These are phyloP conservation scores for Parauchenoglanis punctatus DNA, from an alignment of 2,797 vertebrate genomes.

Conservation along the genomic window DNA sequence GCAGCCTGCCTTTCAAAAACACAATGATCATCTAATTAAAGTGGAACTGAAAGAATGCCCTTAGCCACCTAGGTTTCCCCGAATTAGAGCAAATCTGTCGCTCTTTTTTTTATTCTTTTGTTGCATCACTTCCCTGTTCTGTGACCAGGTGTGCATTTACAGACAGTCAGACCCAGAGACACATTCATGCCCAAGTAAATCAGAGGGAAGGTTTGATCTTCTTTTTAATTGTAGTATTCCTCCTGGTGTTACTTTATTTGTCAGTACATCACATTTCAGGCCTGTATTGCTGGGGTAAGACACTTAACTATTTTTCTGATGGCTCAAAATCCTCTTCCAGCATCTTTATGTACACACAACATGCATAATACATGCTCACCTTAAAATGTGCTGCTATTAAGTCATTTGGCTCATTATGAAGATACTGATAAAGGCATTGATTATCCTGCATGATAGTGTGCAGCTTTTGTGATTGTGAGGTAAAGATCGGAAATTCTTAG, in stretches of 20 bases:
- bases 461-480: conserved; percentile 59
- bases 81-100: conserved; percentile 13
- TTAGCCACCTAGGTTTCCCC: conserved; percentile 22
- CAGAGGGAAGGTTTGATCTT: background rate
- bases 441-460: background rate
- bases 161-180: conserved; percentile 4
- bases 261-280: background rate
- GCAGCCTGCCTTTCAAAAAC: conserved; percentile 43
- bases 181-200: conserved; percentile 17
- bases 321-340: background rate
- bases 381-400: background rate
- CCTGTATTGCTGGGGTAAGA: background rate
- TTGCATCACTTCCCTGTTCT: conserved; percentile 15
- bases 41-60: conserved; percentile 20
- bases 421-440: background rate
- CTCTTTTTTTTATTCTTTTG: background rate
- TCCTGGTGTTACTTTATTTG: background rate
- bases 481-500: conserved; percentile 76
- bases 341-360: background rate
- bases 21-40: conserved; percentile 49
- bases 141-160: conserved; percentile 18
- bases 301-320: background rate
- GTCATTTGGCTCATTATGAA: background rate
- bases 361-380: background rate
- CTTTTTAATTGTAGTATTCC: background rate